Evolutionary conservation across 2,888 invertebrate species (phyloP).

Genomic region (Hemicrepidius hirtus): DNA sequence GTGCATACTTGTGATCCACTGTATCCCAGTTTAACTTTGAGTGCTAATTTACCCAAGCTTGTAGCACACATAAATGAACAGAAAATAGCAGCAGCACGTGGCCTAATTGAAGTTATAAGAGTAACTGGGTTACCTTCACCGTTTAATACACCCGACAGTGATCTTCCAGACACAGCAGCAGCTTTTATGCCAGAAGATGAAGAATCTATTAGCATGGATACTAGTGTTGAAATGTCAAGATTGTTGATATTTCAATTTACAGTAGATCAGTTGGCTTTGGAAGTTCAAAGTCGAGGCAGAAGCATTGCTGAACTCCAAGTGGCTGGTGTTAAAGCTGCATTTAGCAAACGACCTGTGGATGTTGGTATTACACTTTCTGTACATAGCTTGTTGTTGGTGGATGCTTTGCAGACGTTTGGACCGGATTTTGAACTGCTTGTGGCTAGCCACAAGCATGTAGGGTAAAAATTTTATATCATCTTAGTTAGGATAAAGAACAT

Average conservation of each 20-base stretch:
- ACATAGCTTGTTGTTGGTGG: constrained; percentile 93
- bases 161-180: constrained; percentile 57
- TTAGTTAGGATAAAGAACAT: too few species aligned
- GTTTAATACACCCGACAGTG: constrained; percentile 67
- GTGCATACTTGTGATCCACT: constrained; percentile 89
- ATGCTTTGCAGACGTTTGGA: constrained; percentile 96
- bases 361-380: constrained; percentile 89
- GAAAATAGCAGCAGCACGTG: constrained; percentile 83
- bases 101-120: constrained; percentile 73
- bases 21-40: constrained; percentile 88
- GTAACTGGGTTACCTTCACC: constrained; percentile 71
- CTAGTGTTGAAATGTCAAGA: constrained; percentile 76
- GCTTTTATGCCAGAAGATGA: constrained; percentile 64
- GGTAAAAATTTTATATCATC: too few species aligned
- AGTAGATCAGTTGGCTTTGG: constrained; percentile 90
- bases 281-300: constrained; percentile 89
- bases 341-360: constrained; percentile 84
- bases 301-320: constrained; percentile 96
- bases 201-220: constrained; percentile 72
- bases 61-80: constrained; percentile 93
- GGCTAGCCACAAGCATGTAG: constrained; percentile 95
- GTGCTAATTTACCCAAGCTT: constrained; percentile 90
- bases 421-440: constrained; percentile 95
- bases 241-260: constrained; percentile 90
- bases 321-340: constrained; percentile 86